Evolutionary conservation across 2,888 invertebrate species (phyloP).

Genomic region (Aphidoletes aphidimyza): DNA sequence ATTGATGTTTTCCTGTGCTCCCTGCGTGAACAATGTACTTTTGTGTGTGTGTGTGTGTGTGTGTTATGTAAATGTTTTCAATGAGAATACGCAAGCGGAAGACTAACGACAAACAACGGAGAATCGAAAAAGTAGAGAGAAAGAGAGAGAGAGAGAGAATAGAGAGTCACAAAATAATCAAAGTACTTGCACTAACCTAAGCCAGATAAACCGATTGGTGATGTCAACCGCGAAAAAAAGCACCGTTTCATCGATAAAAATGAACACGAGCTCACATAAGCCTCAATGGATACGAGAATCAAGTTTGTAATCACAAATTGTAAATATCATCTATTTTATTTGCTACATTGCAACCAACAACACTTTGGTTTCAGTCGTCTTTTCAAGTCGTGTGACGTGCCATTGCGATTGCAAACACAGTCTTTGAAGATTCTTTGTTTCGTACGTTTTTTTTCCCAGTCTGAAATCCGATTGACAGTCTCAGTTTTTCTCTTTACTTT

Average conservation of each 20-base stretch:
- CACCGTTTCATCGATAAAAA: not conserved
- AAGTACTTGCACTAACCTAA: not conserved
- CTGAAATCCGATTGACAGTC: not conserved
- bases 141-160: not conserved
- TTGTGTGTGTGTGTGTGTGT: not conserved
- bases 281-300: no score
- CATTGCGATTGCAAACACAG: not conserved
- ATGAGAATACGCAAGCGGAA: no score
- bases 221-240: not conserved
- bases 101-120: no score
- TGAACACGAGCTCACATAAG: not conserved
- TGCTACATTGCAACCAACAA: not conserved
- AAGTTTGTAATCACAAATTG: not conserved
- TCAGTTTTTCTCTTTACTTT: not conserved
- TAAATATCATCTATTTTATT: conserved; percentile 36
- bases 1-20: conserved; percentile 1
- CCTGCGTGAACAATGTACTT: not conserved
- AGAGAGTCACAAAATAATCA: not conserved
- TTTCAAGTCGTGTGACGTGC: not conserved
- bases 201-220: not conserved
- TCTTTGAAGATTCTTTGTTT: not conserved
- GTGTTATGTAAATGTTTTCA: no score
- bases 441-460: not conserved
- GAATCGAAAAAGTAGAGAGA: not conserved
- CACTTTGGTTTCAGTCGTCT: no score